These are phyloP conservation scores for Patella caerulea DNA, from an alignment of 2,888 invertebrate species.

Conservation along the genomic window DNA sequence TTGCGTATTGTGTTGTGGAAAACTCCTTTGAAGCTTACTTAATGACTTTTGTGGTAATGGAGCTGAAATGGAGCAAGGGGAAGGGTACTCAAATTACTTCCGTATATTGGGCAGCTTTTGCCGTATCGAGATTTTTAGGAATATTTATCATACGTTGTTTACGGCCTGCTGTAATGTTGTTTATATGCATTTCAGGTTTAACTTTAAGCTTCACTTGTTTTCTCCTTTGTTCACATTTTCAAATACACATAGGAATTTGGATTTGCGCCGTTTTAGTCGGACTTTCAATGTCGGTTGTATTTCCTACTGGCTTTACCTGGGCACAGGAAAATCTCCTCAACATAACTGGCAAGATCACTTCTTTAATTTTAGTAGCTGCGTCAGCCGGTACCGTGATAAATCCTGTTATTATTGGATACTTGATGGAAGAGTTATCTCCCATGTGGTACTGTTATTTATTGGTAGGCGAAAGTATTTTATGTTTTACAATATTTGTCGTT, in stretches of 20 bases:
- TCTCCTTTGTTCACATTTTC: conserved; percentile 39
- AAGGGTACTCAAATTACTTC: conserved; percentile 65
- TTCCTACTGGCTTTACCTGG: conserved; percentile 71
- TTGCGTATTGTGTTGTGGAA: conserved; percentile 70
- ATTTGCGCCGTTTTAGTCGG: conserved; percentile 64
- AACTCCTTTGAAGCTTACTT: conserved; percentile 68
- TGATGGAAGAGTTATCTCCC: conserved; percentile 62
- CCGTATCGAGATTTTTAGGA: conserved; percentile 65
- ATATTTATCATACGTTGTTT: conserved; percentile 66
- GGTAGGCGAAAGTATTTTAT: conserved; percentile 46
- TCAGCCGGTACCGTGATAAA: conserved; percentile 69
- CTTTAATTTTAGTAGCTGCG: conserved; percentile 66
- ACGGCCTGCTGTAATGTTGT: conserved; percentile 59
- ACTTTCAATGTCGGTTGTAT: conserved; percentile 69
- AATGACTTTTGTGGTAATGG: conserved; percentile 64
- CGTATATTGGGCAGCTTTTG: conserved; percentile 71
- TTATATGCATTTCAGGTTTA: conserved; percentile 17
- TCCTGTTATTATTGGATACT: conserved; percentile 63
- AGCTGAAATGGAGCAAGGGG: conserved; percentile 59
- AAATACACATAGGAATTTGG: conserved; percentile 47
- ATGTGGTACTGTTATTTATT: conserved; percentile 66
- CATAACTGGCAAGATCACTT: conserved; percentile 68
- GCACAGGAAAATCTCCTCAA: conserved; percentile 67
- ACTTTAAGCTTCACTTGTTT: conserved; percentile 44
- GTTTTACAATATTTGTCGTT: conserved; percentile 47